These are phyloP conservation scores for Osmerus eperlanus DNA, from an alignment of 2,113 vertebrate genomes.

Conservation along the genomic window DNA sequence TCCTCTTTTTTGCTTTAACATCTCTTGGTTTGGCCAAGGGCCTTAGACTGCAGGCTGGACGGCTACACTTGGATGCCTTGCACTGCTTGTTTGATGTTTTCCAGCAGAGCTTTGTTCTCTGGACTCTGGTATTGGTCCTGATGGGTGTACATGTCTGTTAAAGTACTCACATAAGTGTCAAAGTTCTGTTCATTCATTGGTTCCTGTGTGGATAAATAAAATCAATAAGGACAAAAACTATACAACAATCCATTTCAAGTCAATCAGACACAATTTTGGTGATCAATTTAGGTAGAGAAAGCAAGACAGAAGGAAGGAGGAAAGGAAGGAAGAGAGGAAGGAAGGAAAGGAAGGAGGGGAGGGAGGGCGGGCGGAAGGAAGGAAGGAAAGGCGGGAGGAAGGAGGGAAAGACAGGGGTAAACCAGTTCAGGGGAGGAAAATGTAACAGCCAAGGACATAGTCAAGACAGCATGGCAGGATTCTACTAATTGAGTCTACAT, in stretches of 20 bases:
- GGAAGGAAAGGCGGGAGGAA: not conserved
- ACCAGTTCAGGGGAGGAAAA: not conserved
- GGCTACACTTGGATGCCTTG: constrained; percentile 97
- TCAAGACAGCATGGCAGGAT: not conserved
- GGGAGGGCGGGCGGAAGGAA: not conserved
- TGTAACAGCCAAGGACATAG: not conserved
- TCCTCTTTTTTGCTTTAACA: constrained; percentile 49
- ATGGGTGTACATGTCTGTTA: constrained; percentile 99
- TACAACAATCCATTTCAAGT: not conserved
- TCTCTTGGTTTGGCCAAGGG: constrained; percentile 48
- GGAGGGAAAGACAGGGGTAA: not conserved
- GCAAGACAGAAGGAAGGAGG: constrained; percentile 15
- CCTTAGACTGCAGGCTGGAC: constrained; percentile 36
- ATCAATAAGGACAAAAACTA: constrained; percentile 12
- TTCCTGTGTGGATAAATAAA: constrained; percentile 78
- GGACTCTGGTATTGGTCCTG: constrained; percentile 99
- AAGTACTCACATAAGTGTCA: constrained; percentile 98
- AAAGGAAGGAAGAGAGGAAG: not conserved
- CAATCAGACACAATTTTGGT: too few relatives aligned
- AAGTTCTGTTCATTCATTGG: constrained; percentile 99
- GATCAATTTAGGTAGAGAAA: not conserved
- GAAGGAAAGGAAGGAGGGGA: constrained; percentile 12
- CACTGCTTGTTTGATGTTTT: constrained; percentile 99
- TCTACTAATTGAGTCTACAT: not conserved
- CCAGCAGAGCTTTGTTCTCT: constrained; percentile 99